These are phyloP conservation scores for Toxostoma redivivum DNA, from an alignment of 2,113 vertebrate species.

Conservation along the genomic window DNA sequence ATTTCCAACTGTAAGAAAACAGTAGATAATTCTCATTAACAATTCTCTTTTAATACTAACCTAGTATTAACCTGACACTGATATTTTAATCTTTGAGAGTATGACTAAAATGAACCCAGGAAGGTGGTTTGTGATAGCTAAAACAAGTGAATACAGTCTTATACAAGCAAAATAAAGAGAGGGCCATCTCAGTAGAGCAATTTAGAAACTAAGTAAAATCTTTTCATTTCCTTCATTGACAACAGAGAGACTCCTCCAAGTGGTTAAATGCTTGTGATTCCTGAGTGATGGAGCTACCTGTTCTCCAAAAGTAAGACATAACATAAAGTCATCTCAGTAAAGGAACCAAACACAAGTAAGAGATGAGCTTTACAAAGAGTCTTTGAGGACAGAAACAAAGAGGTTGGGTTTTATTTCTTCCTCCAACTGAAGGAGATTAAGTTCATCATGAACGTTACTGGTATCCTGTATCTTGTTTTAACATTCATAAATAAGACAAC, in stretches of 20 bases:
- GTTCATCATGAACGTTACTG: not conserved
- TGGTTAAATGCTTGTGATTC: not conserved
- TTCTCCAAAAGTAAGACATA: not conserved
- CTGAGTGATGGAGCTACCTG: not conserved
- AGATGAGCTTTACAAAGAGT: not conserved
- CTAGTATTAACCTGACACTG: not conserved
- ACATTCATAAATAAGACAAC: not conserved
- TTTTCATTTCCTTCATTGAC: not conserved
- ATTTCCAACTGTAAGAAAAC: conserved; percentile 85
- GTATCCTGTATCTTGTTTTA: not conserved
- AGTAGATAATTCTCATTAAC: not conserved
- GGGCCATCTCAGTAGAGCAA: not conserved
- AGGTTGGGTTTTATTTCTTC: not conserved
- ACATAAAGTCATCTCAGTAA: not conserved
- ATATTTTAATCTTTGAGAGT: not conserved
- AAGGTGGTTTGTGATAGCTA: not conserved
- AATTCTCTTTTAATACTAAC: not conserved
- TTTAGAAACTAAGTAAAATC: not conserved
- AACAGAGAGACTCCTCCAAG: not conserved
- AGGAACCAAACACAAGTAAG: not conserved
- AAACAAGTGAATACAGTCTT: not conserved
- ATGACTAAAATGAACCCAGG: not conserved
- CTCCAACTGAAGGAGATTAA: not conserved
- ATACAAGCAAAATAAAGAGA: not conserved
- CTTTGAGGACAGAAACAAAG: not conserved